These are phyloP conservation scores for Pelmatolapia mariae DNA, from an alignment of 2,113 vertebrate genomes.

Conservation along the genomic window DNA sequence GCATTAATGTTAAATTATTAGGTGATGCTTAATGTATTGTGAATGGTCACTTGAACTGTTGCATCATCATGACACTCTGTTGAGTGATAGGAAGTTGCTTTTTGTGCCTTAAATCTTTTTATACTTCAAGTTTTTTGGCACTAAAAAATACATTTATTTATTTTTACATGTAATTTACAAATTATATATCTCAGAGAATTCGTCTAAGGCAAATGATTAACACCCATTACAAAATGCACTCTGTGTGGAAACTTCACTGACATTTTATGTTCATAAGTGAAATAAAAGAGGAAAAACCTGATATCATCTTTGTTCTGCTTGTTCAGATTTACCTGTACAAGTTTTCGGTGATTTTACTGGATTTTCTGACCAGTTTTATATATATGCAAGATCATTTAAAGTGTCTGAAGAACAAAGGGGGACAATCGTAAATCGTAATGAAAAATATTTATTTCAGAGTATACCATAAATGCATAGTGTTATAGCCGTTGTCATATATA, in stretches of 20 bases:
- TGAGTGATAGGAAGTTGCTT: no score
- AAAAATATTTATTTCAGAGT: background rate
- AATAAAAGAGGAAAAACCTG: background rate
- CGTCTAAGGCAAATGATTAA: background rate
- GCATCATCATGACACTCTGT: no score
- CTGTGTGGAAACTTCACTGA: background rate
- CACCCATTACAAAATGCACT: background rate
- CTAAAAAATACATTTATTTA: background rate
- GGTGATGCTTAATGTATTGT: no score
- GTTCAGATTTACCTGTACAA: background rate
- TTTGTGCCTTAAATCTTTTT: background rate
- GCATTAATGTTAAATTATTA: no score
- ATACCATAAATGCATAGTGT: background rate
- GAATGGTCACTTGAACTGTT: no score
- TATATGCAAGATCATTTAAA: background rate
- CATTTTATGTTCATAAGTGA: background rate
- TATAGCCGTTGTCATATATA: background rate
- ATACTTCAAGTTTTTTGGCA: background rate
- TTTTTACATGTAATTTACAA: background rate
- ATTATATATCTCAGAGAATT: background rate
- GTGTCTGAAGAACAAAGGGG: background rate
- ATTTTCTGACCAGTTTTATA: background rate
- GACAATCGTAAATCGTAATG: rapidly evolving
- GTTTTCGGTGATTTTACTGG: background rate
- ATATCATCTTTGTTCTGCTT: background rate